Evolutionary conservation across 2,797 vertebrate species (phyloP), one percentile per base, ranked within the genome.

Genomic region (Crocodylus rhombifer): DNA sequence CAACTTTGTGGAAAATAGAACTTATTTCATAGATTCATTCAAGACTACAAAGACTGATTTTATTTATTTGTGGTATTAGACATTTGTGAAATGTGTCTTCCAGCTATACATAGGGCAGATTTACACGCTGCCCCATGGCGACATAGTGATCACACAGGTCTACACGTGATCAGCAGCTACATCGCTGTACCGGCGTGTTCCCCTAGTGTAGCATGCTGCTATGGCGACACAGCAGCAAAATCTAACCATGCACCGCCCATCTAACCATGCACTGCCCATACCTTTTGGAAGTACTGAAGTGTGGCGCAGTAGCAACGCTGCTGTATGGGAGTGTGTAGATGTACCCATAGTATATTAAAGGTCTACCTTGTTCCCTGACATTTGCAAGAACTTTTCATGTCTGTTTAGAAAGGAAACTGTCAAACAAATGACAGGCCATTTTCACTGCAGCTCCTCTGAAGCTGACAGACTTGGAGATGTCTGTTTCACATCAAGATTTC

Each of bases 391-490:
- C 28, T 21, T 64, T 76, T 76, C 57, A 30, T 65, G 92, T 67
- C 64, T 73, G 90, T 77, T 94, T 12, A 86, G 88, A 93, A 91
- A 82, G 33, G 75, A 83, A 95, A 82, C 61, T 62, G 77, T 84
- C 84, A 73, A 51, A 77, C 2, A 65, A 79, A 83, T 65, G 71
- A 83, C 86, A 87, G 71, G 42, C 25, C 33, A 64, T 81, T 81
- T 26, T 83, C 79, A 36, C 51, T 71, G 71, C 30, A 63, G 83
- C 63, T 92, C 42, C 42, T 42, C 87, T 89, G 81, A 85, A 94
- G 80, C 58, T 91, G 85, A 90, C 86, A 85, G 30, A 90, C 81
- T 61, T 0, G 0, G 81, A 89, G 92, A 85, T 75, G 71, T 30
- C 63, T 2, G 1, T 65, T 65, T 30, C 63, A 65, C 15, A 30